These are phyloP conservation scores for Eospalax fontanierii DNA, from an alignment of 2,797 vertebrate genomes.

Conservation along the genomic window DNA sequence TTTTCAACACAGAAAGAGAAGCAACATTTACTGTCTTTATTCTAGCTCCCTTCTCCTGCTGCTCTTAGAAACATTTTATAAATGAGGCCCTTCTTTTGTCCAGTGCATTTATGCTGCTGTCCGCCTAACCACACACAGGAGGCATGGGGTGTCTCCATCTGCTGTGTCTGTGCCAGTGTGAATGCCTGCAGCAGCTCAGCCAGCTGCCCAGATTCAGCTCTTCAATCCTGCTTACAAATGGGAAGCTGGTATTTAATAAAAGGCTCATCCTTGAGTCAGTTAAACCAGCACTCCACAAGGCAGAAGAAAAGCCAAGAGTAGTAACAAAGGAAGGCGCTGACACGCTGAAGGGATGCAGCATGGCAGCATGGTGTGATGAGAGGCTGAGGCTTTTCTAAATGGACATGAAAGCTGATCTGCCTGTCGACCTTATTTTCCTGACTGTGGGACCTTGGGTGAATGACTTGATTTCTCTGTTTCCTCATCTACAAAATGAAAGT, in stretches of 20 bases:
- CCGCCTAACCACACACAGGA: not conserved
- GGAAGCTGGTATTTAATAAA: slow-evolving; percentile 2
- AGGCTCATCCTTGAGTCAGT: not conserved
- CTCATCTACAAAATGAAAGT: not conserved
- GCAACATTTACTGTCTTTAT: not conserved
- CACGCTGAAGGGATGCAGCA: not conserved
- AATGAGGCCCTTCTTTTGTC: slow-evolving; percentile 49
- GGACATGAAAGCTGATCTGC: not conserved
- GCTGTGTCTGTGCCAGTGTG: not conserved
- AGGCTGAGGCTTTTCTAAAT: not conserved
- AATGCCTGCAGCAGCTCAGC: not conserved
- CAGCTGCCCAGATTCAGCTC: not conserved
- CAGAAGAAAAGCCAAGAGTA: not conserved
- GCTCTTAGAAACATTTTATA: slow-evolving; percentile 50
- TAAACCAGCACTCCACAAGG: not conserved
- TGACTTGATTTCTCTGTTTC: not conserved
- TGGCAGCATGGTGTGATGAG: not conserved
- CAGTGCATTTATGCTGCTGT: not conserved
- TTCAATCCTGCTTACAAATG: not conserved
- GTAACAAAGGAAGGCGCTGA: not conserved
- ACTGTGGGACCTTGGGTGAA: not conserved
- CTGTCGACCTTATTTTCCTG: not conserved
- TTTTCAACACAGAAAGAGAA: not conserved
- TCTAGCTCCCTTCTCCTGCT: slow-evolving; percentile 55
- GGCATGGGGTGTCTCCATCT: slow-evolving; percentile 24